A percentile compares a stretch with the other conserved stretches of the same genome.
These are phyloP conservation scores for Slavum lentiscoides DNA, from an alignment of 2,888 invertebrate species.

Conservation along the genomic window DNA sequence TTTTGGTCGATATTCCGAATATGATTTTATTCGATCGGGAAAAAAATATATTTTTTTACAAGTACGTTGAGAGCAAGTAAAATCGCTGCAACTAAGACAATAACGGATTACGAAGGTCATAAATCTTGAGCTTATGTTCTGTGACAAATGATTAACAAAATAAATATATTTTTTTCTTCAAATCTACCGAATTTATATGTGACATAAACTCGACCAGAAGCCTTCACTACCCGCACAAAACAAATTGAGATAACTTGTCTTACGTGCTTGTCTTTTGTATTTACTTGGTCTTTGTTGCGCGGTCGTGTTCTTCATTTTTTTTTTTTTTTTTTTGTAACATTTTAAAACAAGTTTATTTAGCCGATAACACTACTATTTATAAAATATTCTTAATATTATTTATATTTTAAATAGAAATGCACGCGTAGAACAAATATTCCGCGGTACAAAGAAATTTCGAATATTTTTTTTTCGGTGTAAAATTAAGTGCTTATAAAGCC, in stretches of 20 bases:
- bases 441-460: no score
- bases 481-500: no score
- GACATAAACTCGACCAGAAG: slow-evolving; percentile 22
- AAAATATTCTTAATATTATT: no score
- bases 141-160: slow-evolving; percentile 31
- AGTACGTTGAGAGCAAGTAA: neutral
- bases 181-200: slow-evolving; percentile 24
- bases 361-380: no score
- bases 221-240: neutral
- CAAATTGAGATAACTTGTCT: slow-evolving; percentile 9
- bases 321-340: no score
- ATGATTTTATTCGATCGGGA: neutral
- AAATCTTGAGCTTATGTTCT: slow-evolving; percentile 23
- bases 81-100: slow-evolving; percentile 6
- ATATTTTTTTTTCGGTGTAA: no score
- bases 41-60: neutral
- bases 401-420: no score
- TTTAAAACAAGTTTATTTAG: no score
- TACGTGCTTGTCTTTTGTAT: neutral
- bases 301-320: neutral
- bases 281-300: neutral
- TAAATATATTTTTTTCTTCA: slow-evolving; percentile 7
- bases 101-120: slow-evolving; percentile 14
- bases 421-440: no score
- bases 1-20: neutral